These are phyloP conservation scores for Esox lucius DNA, from an alignment of 2,797 vertebrate genomes.

Conservation along the genomic window DNA sequence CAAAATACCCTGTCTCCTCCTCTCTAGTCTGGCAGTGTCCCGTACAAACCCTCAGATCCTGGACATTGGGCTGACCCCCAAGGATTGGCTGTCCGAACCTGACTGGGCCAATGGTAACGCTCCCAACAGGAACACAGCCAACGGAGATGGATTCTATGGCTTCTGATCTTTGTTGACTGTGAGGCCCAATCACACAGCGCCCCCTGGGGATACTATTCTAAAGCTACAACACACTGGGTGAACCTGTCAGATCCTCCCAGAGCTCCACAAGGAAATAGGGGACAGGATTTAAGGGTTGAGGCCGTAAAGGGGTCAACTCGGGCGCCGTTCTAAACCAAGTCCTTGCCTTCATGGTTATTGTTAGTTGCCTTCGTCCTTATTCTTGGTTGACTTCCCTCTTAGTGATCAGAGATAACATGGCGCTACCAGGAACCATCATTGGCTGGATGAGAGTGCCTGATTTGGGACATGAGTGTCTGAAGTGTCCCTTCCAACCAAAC, in stretches of 20 bases:
- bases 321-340: not conserved
- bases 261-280: no score
- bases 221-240: not conserved
- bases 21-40: constrained; percentile 85
- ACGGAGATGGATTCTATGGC: constrained; percentile 70
- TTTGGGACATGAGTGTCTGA: no score
- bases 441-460: not conserved
- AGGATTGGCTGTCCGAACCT: constrained; percentile 75
- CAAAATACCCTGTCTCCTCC: not conserved
- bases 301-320: not conserved
- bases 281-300: not conserved
- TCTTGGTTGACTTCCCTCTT: constrained; percentile 28
- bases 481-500: not conserved
- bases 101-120: constrained; percentile 74
- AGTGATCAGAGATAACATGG: constrained; percentile 8
- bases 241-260: no score
- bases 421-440: not conserved
- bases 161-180: constrained; percentile 70
- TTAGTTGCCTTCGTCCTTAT: no score
- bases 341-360: constrained; percentile 23
- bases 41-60: constrained; percentile 92
- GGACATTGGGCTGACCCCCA: constrained; percentile 85
- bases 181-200: not conserved
- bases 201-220: not conserved
- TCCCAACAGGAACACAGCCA: constrained; percentile 2